Evolutionary conservation across 1,140 invertebrate species (phyloP), one percentile per base, ranked within the genome.

Genomic region (Penaeus indicus): DNA sequence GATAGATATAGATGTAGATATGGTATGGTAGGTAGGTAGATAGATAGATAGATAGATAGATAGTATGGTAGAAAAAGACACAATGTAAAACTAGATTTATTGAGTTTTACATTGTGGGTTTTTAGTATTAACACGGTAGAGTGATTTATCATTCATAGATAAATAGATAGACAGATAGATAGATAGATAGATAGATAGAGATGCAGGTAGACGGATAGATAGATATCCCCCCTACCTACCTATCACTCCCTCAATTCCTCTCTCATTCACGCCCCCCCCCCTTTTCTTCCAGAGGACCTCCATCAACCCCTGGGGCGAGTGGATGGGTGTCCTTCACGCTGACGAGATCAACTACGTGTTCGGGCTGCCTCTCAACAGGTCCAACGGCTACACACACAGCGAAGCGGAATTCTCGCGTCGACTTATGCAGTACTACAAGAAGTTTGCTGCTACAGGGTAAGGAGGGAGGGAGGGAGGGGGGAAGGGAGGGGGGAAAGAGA

Each of bases 271-370:
- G 8, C 32, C 21, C 77, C 22, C 10, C 25, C 81, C 18, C 61
- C 27, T 10, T 18, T 86, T 94, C 92, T 96, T 96, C 16, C 95
- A 98, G 95, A 95, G 97, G 90, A 97, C 96, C 19, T 96, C 96
- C 92, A 96, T 95, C 19, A 97, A 96, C 92, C 94, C 97, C 42
- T 99, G 98, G 98, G 97, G 97, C 25, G 95, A 97, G 92, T 99
- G 98, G 98, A 98, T 99, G 97, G 98, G 98, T 0, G 97, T 98
- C 69, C 96, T 99, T 95, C 98, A 99, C 92, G 98, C 97, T 5
- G 97, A 99, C 92, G 98, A 99, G 93, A 97, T 99, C 91, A 97
- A 98, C 93, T 99, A 98, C 93, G 96, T 98, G 83, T 99, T 99
- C 92, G 98, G 98, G 25, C 96, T 97, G 92, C 97, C 97, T 7